Conservation (phyloP, 1,140 invertebrate genomes). For the silkworm (Bombyx mori) region ASM3026992v2 NC_085115.1:15210501-15211000, state of each 20-base stretch:
- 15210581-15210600: conserved; percentile 4
- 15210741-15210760: neutral
- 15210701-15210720: conserved; percentile 9
- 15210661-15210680: conserved; percentile 33
- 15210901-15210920: too few species aligned
- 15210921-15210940: too few species aligned
- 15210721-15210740: conserved; percentile 7
- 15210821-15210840: neutral
- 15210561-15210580: neutral
- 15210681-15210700: conserved; percentile 17
- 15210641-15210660: conserved; percentile 25
- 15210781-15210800: too few species aligned
- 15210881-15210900: too few species aligned
- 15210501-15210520: too few species aligned
- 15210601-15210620: conserved; percentile 20
- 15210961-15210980: too few species aligned
- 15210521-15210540: neutral
- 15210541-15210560: conserved; percentile 4
- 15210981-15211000: too few species aligned
- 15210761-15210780: neutral
- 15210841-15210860: neutral
- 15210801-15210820: neutral
- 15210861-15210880: neutral
- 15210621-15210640: conserved; percentile 11
- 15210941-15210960: too few species aligned